Conservation (phyloP, 2,888 invertebrate genomes). For the Rhamphomyia laevipes region DNA sequence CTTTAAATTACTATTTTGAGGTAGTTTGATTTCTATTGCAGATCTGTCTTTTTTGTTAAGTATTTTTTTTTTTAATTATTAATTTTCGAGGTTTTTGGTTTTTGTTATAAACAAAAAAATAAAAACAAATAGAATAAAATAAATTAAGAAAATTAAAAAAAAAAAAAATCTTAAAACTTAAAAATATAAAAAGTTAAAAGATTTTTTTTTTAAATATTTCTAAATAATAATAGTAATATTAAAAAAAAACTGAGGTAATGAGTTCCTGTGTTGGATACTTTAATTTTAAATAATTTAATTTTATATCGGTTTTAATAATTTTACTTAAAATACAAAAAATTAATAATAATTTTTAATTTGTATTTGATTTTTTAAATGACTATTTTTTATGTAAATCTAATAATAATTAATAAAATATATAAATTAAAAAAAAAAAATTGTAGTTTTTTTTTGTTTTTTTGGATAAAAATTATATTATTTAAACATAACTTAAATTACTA, state of each 20-base stretch:
- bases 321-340: background rate
- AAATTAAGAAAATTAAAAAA: background rate
- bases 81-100: background rate
- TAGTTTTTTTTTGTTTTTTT: too few relatives aligned
- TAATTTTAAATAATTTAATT: background rate
- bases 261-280: constrained; percentile 27
- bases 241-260: constrained; percentile 29
- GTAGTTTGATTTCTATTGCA: constrained; percentile 37
- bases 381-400: background rate
- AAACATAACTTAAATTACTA: too few relatives aligned
- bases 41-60: background rate
- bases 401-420: background rate
- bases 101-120: background rate
- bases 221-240: background rate
- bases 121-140: background rate
- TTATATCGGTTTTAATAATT: background rate
- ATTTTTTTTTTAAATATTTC: background rate
- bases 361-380: background rate
- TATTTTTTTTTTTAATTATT: background rate
- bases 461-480: too few relatives aligned
- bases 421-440: background rate
- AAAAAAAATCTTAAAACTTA: background rate
- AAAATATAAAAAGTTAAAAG: background rate
- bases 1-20: constrained; percentile 23
- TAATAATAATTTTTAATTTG: background rate